These are phyloP conservation scores for Ispidina picta DNA, from an alignment of 2,797 vertebrate species.

Conservation along the genomic window DNA sequence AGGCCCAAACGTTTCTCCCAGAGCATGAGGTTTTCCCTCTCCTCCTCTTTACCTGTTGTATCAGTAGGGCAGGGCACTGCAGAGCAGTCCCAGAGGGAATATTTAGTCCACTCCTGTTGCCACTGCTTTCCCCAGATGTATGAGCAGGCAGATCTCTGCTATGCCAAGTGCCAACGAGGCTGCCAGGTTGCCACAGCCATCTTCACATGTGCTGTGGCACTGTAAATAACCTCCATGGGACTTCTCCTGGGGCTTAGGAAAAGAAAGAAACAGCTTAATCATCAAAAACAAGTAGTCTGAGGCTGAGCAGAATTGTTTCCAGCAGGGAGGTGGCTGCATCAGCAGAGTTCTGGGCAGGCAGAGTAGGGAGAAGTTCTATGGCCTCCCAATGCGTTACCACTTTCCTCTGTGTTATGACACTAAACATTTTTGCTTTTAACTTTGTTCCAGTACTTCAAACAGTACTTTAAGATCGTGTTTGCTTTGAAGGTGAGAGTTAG, in stretches of 20 bases:
- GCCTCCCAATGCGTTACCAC: neutral
- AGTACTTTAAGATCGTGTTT: neutral
- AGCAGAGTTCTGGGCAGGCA: neutral
- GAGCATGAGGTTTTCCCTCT: neutral
- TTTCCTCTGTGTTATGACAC: accelerated
- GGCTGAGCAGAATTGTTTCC: neutral
- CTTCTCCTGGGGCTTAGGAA: neutral
- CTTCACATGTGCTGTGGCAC: accelerated
- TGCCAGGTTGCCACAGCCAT: neutral
- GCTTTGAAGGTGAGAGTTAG: neutral
- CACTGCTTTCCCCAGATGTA: neutral
- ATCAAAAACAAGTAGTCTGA: neutral
- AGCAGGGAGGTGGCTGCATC: neutral
- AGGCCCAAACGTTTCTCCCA: neutral
- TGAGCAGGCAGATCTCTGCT: neutral
- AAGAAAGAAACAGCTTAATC: neutral
- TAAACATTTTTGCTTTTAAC: neutral
- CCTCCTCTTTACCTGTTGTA: neutral
- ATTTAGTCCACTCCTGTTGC: neutral
- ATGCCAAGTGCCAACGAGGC: neutral
- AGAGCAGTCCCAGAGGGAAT: neutral
- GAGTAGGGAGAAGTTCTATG: neutral
- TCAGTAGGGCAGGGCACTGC: neutral
- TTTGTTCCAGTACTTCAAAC: neutral
- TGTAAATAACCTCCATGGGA: neutral